These are phyloP conservation scores for Latrodectus elegans DNA, from an alignment of 2,888 invertebrate species.

Conservation along the genomic window DNA sequence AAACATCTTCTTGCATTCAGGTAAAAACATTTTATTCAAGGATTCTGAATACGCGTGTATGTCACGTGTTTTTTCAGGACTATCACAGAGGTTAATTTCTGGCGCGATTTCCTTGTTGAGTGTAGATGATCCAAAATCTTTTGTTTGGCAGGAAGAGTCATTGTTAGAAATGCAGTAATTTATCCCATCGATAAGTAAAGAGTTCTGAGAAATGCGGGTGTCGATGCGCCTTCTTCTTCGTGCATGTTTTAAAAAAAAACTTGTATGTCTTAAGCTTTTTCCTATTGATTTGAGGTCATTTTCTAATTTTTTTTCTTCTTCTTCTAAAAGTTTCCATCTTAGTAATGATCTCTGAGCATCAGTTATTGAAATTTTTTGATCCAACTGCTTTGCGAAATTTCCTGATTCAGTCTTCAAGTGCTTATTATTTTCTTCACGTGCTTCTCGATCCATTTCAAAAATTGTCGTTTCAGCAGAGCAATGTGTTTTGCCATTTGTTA, in stretches of 20 bases:
- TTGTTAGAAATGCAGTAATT: neutral
- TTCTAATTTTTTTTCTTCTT: neutral
- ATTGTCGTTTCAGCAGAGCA: conserved; percentile 18
- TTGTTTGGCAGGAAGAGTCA: neutral
- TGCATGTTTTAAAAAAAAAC: conserved; percentile 34
- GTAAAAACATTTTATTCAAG: neutral
- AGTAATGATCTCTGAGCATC: neutral
- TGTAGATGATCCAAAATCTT: neutral
- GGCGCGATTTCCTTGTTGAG: too few relatives aligned
- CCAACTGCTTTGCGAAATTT: neutral
- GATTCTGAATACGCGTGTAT: neutral
- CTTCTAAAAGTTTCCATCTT: conserved; percentile 21
- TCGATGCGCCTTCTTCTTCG: conserved; percentile 26
- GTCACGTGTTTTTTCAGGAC: too few relatives aligned
- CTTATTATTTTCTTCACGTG: neutral
- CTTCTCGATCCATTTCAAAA: neutral
- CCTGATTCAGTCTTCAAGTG: neutral
- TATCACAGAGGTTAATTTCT: too few relatives aligned
- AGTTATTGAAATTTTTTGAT: neutral
- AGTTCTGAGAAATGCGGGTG: conserved; percentile 9
- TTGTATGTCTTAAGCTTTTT: conserved; percentile 37
- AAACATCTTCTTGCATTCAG: neutral
- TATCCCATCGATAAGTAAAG: neutral
- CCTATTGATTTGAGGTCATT: neutral
- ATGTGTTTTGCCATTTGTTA: conserved; percentile 9